Evolutionary conservation across 2,888 invertebrate species (phyloP).

Genomic region (Epirrita christyi): DNA sequence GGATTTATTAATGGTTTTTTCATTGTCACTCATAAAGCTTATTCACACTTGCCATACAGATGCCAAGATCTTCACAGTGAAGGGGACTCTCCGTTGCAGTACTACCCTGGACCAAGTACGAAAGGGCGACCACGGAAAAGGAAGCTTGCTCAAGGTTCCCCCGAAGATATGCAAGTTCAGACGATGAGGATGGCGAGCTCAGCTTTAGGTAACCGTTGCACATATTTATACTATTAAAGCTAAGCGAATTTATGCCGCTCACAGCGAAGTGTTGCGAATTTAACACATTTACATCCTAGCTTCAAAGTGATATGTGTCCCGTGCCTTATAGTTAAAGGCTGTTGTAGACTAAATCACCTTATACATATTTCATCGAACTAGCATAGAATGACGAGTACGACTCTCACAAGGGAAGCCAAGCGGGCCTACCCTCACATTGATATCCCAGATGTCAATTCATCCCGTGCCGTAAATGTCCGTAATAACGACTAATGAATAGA

Average conservation of each 20-base stretch:
- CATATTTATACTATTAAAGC: background rate
- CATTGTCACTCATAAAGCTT: constrained; percentile 19
- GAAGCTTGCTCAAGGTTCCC: constrained; percentile 85
- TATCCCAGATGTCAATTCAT: constrained; percentile 82
- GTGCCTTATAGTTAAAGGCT: constrained; percentile 36
- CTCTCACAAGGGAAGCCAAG: constrained; percentile 69
- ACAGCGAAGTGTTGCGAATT: constrained; percentile 21
- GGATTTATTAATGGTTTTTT: constrained; percentile 13
- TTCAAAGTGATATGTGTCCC: constrained; percentile 9
- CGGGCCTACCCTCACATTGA: constrained; percentile 59
- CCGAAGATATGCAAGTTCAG: constrained; percentile 87
- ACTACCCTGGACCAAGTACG: constrained; percentile 86
- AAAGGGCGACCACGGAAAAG: constrained; percentile 93
- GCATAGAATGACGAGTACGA: constrained; percentile 69
- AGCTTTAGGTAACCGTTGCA: constrained; percentile 85
- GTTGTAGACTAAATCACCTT: constrained; percentile 37
- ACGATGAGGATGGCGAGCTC: constrained; percentile 89
- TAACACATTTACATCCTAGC: background rate
- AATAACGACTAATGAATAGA: constrained; percentile 83
- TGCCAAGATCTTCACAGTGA: constrained; percentile 78
- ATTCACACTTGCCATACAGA: constrained; percentile 43
- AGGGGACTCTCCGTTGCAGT: constrained; percentile 88
- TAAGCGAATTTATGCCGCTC: constrained; percentile 18
- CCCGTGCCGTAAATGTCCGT: constrained; percentile 54
- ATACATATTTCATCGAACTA: constrained; percentile 65